These are phyloP conservation scores for Uropetala carovei DNA, from an alignment of 2,888 invertebrate species.

Conservation along the genomic window DNA sequence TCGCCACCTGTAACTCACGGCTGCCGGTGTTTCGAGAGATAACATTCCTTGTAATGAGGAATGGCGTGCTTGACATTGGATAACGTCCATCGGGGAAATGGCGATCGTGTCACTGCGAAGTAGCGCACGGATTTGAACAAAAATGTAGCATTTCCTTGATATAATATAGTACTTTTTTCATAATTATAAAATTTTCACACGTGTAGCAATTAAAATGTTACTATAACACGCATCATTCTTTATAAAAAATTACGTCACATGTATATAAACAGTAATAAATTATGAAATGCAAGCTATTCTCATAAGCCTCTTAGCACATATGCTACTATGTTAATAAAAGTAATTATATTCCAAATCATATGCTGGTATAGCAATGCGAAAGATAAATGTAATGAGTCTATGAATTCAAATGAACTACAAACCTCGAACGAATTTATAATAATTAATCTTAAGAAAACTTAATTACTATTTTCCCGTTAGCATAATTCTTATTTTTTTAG, in stretches of 20 bases:
- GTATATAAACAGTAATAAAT: neutral
- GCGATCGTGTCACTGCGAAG: neutral
- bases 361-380: no score
- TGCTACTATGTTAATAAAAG: no score
- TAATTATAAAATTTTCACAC: neutral
- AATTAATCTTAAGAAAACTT: no score
- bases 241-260: neutral
- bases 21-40: neutral
- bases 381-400: no score
- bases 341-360: no score
- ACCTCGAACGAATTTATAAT: no score
- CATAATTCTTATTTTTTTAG: no score
- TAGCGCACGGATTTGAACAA: neutral
- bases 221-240: neutral
- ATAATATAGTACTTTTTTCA: neutral
- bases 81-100: neutral
- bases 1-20: constrained; percentile 61
- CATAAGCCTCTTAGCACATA: no score
- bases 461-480: no score
- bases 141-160: no score
- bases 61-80: neutral
- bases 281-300: neutral
- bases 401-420: no score
- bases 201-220: neutral
- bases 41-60: neutral